Evolutionary conservation across 2,113 vertebrate species (phyloP), one percentile per base, ranked within the genome.

Genomic region (Litocranius walleri): DNA sequence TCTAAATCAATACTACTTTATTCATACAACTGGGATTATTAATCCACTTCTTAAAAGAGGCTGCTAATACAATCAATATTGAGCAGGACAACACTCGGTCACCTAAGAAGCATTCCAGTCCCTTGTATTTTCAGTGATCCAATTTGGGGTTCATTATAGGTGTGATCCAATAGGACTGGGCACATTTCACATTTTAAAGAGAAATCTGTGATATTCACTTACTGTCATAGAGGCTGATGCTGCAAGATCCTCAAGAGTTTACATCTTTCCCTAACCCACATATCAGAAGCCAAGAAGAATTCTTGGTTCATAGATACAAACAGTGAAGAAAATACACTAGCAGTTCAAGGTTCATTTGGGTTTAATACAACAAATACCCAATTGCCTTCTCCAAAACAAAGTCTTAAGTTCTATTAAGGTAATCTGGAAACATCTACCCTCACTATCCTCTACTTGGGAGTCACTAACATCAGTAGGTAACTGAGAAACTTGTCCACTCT

Each of bases 61-160:
- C 45, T 85, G 23, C n/a, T 89, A n/a, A 54, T 33, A 89, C 4
- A 92, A 86, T 61, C 83, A 54, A 95, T 91, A 94, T 33, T 33
- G 33, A 97, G n/a, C 43, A 90, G 23, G 19, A 92, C 17, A 83
- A 45, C 8, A 92, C 45, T 94, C 17, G 57, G 36, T n/a, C 91
- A 82, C 36, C 87, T 91, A 23, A 95, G 95, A 97, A 85, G 71
- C 61, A 96, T 27, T 96, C 59, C 81, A 93, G n/a, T 71, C n/a
- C 64, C 3, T 23, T 87, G 30, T 21, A 87, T 74, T 80, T 97
- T 89, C 61, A 91, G 27, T n/a, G 6, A 88, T 54, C 16, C 57
- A 78, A 40, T 61, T 1, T 88, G 83, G 86, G 54, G 50, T 7
- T 85, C 29, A 88, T 52, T 92, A 25, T 1, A 94, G 36, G 4